Evolutionary conservation across 2,113 vertebrate genomes (phyloP), one percentile per base, ranked within the genome.

Genomic region (Indri indri): DNA sequence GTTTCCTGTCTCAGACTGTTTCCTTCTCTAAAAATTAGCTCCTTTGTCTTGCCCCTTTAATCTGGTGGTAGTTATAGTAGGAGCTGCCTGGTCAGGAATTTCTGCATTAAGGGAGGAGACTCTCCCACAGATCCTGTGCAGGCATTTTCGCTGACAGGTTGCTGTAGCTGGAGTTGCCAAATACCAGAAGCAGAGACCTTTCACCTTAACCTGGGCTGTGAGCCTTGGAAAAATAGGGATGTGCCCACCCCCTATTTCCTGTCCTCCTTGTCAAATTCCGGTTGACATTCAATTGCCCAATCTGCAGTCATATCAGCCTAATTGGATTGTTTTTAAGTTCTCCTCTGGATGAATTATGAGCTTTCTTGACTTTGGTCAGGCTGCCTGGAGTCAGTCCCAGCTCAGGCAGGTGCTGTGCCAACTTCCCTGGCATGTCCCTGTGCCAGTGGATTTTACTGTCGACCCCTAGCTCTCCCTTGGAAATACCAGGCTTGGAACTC

Each of bases 361-460:
- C 86, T 73, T 96, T 94, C 95, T 86, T 94, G 95, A 97, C 96
- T 94, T 96, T 42, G 68, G 76, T 83, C 85, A 23, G 98, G 88
- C 86, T 89, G 90, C 71, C 92, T 97, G 96, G 98, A 97, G 90
- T 76, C 32, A 4, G 14, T 85, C 94, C 97, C 88, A 80, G 96
- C 82, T 52, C 0, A 2, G 52, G 94, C 95, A 98, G 97, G 96
- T 97, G 94, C 77, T 63, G 85, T 96, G 97, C 97, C 96, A 97
- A 74, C 73, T 84, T 90, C 42, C 74, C 32, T 94, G 96, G 97
- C 96, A 74, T 91, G 73, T 27, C 61, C 52, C 81, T 2, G 42
- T 83, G 92, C 92, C 94, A 54, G 47, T 0, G 10, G 76, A 85
- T 92, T 96, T 96, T 65, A 76, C 97, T 76, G 18, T 88, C 92